phyloP scores from a whole-genome alignment of 2,888 invertebrate genomes.

The Pomacea canaliculata region DNA sequence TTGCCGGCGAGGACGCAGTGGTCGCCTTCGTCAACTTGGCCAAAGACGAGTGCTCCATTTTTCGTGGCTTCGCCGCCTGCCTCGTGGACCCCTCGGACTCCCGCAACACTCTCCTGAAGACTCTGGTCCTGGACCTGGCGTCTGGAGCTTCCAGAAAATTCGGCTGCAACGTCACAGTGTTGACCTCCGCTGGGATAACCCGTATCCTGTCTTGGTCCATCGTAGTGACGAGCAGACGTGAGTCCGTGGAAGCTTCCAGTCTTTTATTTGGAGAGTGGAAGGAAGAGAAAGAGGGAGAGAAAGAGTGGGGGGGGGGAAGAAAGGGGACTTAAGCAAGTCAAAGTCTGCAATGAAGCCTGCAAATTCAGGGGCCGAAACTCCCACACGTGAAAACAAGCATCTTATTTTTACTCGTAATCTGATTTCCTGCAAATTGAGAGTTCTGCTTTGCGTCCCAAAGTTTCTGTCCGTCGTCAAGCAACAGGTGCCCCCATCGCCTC shows the following conservation, averaged over 20 bases:
- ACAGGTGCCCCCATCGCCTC: no score
- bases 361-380: no score
- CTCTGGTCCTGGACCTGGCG: constrained; percentile 11
- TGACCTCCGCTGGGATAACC: background rate
- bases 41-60: constrained; percentile 4
- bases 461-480: no score
- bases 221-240: background rate
- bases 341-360: no score
- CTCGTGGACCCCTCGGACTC: constrained; percentile 8
- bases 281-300: background rate
- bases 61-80: constrained; percentile 8
- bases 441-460: no score
- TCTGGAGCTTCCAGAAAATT: constrained; percentile 1
- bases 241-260: background rate
- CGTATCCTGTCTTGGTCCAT: background rate
- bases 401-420: no score
- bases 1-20: background rate
- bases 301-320: background rate
- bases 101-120: background rate
- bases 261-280: background rate
- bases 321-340: no score
- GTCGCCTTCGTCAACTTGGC: constrained; percentile 4
- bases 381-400: no score
- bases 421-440: no score
- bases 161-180: constrained; percentile 22